Evolutionary conservation across 2,888 invertebrate species (phyloP).

Genomic region (Actias luna): DNA sequence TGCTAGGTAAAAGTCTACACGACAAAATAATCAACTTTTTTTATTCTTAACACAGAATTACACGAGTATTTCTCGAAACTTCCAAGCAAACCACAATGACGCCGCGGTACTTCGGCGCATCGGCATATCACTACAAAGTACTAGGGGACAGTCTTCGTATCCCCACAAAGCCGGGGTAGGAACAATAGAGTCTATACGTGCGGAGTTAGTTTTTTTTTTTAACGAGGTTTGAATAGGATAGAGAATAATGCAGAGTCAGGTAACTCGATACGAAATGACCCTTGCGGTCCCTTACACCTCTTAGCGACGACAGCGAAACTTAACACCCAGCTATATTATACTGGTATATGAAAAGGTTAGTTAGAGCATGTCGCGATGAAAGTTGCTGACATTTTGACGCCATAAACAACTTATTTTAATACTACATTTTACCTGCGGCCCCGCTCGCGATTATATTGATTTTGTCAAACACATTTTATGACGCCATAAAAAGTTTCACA

Average conservation of each 20-base stretch:
- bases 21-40: conserved; percentile 1
- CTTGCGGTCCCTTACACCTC: conserved; percentile 37
- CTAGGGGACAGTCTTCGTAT: conserved; percentile 60
- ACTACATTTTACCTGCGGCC: no score
- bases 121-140: conserved; percentile 36
- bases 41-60: background rate
- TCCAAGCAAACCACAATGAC: background rate
- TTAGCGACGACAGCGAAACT: conserved; percentile 46
- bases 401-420: no score
- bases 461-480: no score
- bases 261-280: conserved; percentile 61
- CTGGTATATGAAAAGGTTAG: conserved; percentile 19
- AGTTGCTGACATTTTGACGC: background rate
- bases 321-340: conserved; percentile 45
- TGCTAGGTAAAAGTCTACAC: background rate
- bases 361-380: background rate
- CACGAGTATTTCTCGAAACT: background rate
- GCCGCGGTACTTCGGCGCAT: background rate
- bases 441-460: no score
- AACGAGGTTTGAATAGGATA: conserved; percentile 51
- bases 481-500: no score
- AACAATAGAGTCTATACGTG: conserved; percentile 38
- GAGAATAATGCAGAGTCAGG: conserved; percentile 54
- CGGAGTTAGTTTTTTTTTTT: conserved; percentile 46
- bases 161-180: conserved; percentile 53